phyloP scores from a whole-genome alignment of 2,888 invertebrate species.

The Stenodema calcarata region DNA sequence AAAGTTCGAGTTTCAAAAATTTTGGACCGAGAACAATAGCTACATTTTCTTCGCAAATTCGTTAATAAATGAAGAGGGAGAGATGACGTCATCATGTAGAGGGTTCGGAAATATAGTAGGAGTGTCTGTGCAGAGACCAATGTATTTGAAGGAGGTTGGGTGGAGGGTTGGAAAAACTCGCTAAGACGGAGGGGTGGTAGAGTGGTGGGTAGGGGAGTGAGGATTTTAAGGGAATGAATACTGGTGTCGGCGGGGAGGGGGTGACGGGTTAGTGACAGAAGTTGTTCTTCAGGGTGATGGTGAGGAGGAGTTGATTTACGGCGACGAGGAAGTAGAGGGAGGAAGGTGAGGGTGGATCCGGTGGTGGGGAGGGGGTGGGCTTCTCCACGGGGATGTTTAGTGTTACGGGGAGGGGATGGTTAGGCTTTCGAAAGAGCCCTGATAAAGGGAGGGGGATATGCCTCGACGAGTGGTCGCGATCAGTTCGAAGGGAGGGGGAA shows the following conservation, averaged over 20 bases:
- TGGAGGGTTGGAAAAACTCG: not conserved
- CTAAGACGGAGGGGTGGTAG: not conserved
- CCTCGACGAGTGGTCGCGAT: not conserved
- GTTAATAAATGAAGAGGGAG: not conserved
- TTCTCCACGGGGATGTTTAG: not conserved
- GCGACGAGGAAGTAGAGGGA: not conserved
- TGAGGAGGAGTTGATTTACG: constrained; percentile 2
- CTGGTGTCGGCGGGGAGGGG: not conserved
- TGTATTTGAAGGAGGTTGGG: not conserved
- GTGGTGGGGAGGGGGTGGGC: not conserved
- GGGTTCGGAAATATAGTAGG: not conserved
- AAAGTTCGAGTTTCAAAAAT: no score
- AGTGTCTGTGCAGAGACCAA: not conserved
- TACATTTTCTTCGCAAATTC: no score
- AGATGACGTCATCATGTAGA: not conserved
- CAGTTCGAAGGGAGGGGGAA: not conserved
- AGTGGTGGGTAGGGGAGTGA: not conserved
- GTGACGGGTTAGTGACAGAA: not conserved
- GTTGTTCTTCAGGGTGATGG: not conserved
- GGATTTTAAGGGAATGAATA: not conserved
- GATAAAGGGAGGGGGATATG: constrained; percentile 8
- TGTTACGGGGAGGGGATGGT: not conserved
- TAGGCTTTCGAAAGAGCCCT: not conserved
- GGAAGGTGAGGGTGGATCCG: not conserved
- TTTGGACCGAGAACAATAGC: no score